Percentiles rank a stretch among this genome's conserved stretches.
These are phyloP conservation scores for Eulimnadia texana DNA, from an alignment of 1,140 invertebrate genomes.

Conservation along the genomic window DNA sequence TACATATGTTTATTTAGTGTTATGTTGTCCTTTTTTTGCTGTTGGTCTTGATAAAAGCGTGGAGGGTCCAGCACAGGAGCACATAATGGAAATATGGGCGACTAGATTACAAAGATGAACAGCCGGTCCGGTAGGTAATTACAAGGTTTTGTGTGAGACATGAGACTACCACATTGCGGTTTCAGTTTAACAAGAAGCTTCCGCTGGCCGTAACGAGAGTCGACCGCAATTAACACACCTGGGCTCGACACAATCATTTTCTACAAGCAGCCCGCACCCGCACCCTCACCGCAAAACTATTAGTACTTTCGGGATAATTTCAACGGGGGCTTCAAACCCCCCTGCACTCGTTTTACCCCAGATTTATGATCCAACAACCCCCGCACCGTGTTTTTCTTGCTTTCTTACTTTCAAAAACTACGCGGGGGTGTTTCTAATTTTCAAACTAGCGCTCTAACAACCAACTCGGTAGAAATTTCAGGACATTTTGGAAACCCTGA, in stretches of 20 bases:
- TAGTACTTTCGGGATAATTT: not conserved
- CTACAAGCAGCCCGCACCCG: not conserved
- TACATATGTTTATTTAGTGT: not conserved
- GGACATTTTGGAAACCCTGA: too few species aligned
- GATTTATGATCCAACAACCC: not conserved
- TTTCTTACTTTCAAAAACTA: not conserved
- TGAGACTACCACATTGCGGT: conserved; percentile 1
- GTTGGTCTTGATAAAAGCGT: not conserved
- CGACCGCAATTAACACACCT: conserved; percentile 13
- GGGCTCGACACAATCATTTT: not conserved
- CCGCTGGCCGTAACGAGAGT: conserved; percentile 10
- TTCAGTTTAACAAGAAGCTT: conserved; percentile 14
- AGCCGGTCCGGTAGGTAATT: not conserved
- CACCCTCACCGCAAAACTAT: not conserved
- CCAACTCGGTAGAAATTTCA: too few species aligned
- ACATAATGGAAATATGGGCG: not conserved
- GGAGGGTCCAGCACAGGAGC: too few species aligned
- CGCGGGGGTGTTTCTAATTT: not conserved
- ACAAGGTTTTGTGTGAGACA: not conserved
- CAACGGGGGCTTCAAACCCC: not conserved
- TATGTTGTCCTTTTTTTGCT: not conserved
- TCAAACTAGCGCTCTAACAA: too few species aligned
- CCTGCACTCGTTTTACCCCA: not conserved
- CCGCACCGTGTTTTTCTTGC: not conserved
- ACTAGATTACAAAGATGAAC: not conserved